Conservation (phyloP, 2,113 vertebrate genomes). For the Cephalopholis sonnerati region DNA sequence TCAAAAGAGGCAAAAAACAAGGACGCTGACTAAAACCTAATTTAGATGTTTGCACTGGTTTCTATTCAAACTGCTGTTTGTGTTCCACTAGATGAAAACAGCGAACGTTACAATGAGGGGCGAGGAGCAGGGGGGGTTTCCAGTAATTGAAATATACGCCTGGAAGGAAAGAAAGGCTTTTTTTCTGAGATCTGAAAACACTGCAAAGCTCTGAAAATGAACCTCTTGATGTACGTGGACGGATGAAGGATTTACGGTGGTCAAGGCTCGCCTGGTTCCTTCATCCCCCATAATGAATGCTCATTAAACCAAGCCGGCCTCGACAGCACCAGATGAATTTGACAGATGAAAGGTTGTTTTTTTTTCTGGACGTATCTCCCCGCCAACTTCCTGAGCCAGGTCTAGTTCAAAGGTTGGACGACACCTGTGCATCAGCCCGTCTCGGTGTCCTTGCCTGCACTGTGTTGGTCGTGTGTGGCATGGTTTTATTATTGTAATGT, state of each 20-base stretch:
- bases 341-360: conserved; percentile 51
- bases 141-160: not conserved
- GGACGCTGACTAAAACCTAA: not conserved
- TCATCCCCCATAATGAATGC: conserved; percentile 20
- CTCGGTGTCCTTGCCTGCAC: conserved; percentile 7
- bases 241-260: conserved; percentile 13
- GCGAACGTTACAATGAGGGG: not conserved
- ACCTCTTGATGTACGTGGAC: not conserved
- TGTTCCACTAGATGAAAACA: not conserved
- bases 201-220: not conserved
- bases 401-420: conserved; percentile 51
- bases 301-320: conserved; percentile 44
- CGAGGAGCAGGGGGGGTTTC: not conserved
- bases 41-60: conserved; percentile 52
- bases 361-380: conserved; percentile 15
- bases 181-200: conserved; percentile 25
- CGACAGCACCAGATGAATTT: conserved; percentile 26
- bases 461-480: not conserved
- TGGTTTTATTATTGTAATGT: conserved; percentile 55
- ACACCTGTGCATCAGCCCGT: conserved; percentile 46
- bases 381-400: conserved; percentile 33
- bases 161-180: not conserved
- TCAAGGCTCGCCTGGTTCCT: not conserved
- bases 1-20: conserved; percentile 17
- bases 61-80: conserved; percentile 22